Base-by-base conservation (phyloP, 2,113 vertebrate genomes). In the Xenus cinereus region DNA sequence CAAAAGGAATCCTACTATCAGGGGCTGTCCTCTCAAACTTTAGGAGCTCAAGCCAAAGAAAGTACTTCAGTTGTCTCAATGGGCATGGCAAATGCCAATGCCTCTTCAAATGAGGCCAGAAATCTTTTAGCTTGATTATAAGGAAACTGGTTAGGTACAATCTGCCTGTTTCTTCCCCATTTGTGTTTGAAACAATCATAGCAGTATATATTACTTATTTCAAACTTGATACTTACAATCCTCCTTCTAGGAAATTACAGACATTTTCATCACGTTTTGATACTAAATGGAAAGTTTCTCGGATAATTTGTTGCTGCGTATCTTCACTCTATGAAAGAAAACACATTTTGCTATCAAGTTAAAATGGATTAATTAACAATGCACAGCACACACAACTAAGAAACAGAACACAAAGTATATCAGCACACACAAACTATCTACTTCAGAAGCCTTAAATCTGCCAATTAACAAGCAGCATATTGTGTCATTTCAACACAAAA, bases 241-340 rank as follows among this genome's bases (percentile, higher is more conserved):
- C 99, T 93, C 99, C 99, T 98, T 99, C 99, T 81, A 99, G 98
- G 97, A 99, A 99, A 96, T 99, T 99, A 98, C 99, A 99, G 89
- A 99, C 99, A 81, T 99, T 99, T 97, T 99, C 99, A 94, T 99
- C 99, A 96, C 99, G 98, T 98, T 99, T 99, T 0, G 99, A 99
- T 57, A 99, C 99, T 97, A 99, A 98, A 95, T 99, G 99, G 98
- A 99, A 99, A 74, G 99, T 99, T 98, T 99, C 99, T 98, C 99
- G 98, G 98, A 99, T 99, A 97, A 99, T 99, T 95, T 99, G 99
- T 84, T 99, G 99, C 91, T 99, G 99, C 0, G 98, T 99, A 97
- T 99, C 99, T 99, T 99, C 99, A 98, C 95, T 99, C 99, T 99
- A 97, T 30, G 62, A 84, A 96, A 95, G 63, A 93, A 97, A 90